These are phyloP conservation scores for Pachymerium ferrugineum DNA, from an alignment of 2,888 invertebrate species.

Conservation along the genomic window DNA sequence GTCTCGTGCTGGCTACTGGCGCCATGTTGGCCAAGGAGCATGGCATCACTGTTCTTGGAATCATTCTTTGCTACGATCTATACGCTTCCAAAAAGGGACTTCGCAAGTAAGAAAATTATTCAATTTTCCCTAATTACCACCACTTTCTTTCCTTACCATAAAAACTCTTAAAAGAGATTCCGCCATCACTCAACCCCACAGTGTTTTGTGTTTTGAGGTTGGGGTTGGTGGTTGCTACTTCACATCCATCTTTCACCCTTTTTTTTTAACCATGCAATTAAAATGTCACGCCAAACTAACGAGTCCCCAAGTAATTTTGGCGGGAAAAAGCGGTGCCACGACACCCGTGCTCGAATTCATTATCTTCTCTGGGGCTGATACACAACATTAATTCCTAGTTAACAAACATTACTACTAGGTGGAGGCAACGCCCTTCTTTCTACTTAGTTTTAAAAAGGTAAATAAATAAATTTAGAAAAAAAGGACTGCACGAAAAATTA, in stretches of 20 bases:
- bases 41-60: constrained; percentile 35
- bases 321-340: constrained; percentile 20
- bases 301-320: constrained; percentile 19
- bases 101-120: constrained; percentile 34
- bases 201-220: constrained; percentile 23
- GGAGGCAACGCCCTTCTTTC: background rate
- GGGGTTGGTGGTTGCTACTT: constrained; percentile 11
- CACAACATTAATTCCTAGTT: constrained; percentile 27
- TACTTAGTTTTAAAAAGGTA: background rate
- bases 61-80: constrained; percentile 34
- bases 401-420: constrained; percentile 20
- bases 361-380: constrained; percentile 11
- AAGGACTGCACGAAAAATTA: background rate
- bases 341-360: constrained; percentile 18
- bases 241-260: constrained; percentile 10
- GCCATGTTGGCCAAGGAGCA: constrained; percentile 38
- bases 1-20: constrained; percentile 34
- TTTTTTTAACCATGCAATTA: constrained; percentile 6
- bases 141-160: background rate
- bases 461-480: background rate
- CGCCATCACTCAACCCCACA: background rate
- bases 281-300: constrained; percentile 25
- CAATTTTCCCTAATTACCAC: background rate
- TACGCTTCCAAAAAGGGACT: constrained; percentile 29
- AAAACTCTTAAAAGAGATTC: background rate